Base-by-base conservation (phyloP, 2,113 vertebrate genomes). In the Alaudala cheleensis region DNA sequence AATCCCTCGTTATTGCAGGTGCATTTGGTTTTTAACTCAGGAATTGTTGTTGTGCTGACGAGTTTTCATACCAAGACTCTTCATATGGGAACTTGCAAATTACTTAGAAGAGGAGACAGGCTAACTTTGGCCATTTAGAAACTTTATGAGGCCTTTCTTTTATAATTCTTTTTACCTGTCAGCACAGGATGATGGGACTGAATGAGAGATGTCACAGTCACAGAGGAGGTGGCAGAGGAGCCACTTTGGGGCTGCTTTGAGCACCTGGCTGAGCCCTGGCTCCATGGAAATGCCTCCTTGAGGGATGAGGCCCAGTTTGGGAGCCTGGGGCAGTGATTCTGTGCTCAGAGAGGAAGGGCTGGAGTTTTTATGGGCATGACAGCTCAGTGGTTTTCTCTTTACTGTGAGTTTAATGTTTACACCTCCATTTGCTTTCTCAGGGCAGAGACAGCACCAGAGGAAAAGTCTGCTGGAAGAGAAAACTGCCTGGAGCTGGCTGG, bases 341-440 rank as follows among this genome's bases (percentile, higher is more conserved):
- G 40, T 23, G n/a, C 54, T 34, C 58, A 33, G 15, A 13, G 24
- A 53, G 40, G n/a, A 69, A 45, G 10, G 22, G 14, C 34, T 86
- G 9, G 0, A n/a, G n/a, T n/a, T n/a, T n/a, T n/a, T n/a, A n/a
- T n/a, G 44, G 37, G 21, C 22, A 14, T 0, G 0, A 11, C 6
- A 3, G 21, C 20, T 24, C 54, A 71, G 22, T 29, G n/a, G 23
- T 45, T 88, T 77, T 37, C 22, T 65, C 64, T 62, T 37, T 10
- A 12, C 28, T 51, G 29, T 7, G 64, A 15, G 19, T 58, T 87
- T 66, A 13, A 51, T 67, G 61, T 71, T 79, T 37, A 3, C 77
- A 13, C 45, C 33, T 65, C 67, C 0, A 0, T 65, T 80, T 80
- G 50, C 20, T 92, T 66, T 29, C 50, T 77, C 29, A 10, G 29